Conservation (phyloP, 2,888 invertebrate species). For the Coenonympha arcania region DNA sequence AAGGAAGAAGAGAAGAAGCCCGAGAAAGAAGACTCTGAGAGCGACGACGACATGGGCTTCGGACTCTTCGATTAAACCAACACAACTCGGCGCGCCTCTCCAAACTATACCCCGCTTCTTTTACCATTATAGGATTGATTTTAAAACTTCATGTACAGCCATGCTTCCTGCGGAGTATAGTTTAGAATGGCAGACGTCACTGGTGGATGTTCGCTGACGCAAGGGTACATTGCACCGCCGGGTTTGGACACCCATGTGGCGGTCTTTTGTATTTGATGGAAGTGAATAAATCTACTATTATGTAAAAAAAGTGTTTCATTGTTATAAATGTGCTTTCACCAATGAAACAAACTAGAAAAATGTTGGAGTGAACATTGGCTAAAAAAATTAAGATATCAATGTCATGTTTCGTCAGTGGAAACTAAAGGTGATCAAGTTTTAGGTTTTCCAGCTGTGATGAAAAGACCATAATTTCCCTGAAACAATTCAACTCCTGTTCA, state of each 20-base stretch:
- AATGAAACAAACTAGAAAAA: too few species aligned
- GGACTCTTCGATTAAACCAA: constrained; percentile 87
- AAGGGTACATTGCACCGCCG: constrained; percentile 54
- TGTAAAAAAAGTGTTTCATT: too few species aligned
- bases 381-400: too few species aligned
- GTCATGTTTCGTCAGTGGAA: too few species aligned
- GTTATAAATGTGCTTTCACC: too few species aligned
- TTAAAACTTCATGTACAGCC: not conserved
- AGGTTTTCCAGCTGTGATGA: too few species aligned
- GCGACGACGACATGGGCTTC: constrained; percentile 98
- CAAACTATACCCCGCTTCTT: not conserved
- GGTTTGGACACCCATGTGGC: constrained; percentile 64
- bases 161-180: not conserved
- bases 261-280: constrained; percentile 44
- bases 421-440: too few species aligned
- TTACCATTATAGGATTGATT: not conserved
- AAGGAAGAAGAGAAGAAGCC: constrained; percentile 83
- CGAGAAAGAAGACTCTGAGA: constrained; percentile 86
- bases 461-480: too few species aligned
- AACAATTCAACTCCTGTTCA: too few species aligned
- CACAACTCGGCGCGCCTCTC: not conserved
- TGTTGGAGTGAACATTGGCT: too few species aligned
- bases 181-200: constrained; percentile 3
- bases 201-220: constrained; percentile 31
- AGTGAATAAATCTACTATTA: constrained; percentile 55